phyloP scores from a whole-genome alignment of 2,888 invertebrate genomes.

The Cantharis nigra region DNA sequence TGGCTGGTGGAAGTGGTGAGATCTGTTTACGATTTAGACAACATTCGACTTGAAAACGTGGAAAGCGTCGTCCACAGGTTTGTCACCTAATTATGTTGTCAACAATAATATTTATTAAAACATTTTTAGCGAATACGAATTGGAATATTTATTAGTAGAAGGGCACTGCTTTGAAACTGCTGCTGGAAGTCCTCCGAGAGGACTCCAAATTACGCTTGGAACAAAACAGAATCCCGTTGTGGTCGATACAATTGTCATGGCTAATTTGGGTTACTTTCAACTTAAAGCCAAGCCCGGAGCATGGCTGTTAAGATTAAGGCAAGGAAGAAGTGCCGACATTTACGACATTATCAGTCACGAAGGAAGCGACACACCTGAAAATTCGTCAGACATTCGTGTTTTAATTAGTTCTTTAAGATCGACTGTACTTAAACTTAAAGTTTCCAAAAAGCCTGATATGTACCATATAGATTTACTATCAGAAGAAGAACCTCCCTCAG shows the following conservation, averaged over 20 bases:
- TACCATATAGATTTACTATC: conserved; percentile 83
- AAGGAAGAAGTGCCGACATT: conserved; percentile 93
- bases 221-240: conserved; percentile 76
- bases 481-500: conserved; percentile 74
- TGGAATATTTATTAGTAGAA: conserved; percentile 93
- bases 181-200: conserved; percentile 91
- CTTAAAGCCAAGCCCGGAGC: conserved; percentile 97
- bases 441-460: conserved; percentile 90
- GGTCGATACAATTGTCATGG: conserved; percentile 99
- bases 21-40: conserved; percentile 95
- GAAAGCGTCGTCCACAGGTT: conserved; percentile 84
- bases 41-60: conserved; percentile 92
- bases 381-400: conserved; percentile 75
- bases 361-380: conserved; percentile 73
- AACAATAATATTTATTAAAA: background rate
- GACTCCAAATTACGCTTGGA: conserved; percentile 94
- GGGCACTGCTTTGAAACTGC: conserved; percentile 95
- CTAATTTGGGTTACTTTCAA: conserved; percentile 98
- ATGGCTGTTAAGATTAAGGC: conserved; percentile 86
- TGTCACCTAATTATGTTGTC: background rate
- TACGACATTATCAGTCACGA: conserved; percentile 90
- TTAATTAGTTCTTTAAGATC: conserved; percentile 83
- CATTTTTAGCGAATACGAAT: conserved; percentile 83
- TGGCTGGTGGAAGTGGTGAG: conserved; percentile 94
- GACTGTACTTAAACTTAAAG: conserved; percentile 88